Base-by-base conservation (phyloP, 2,797 vertebrate species). In the Sebastes jordani region DNA sequence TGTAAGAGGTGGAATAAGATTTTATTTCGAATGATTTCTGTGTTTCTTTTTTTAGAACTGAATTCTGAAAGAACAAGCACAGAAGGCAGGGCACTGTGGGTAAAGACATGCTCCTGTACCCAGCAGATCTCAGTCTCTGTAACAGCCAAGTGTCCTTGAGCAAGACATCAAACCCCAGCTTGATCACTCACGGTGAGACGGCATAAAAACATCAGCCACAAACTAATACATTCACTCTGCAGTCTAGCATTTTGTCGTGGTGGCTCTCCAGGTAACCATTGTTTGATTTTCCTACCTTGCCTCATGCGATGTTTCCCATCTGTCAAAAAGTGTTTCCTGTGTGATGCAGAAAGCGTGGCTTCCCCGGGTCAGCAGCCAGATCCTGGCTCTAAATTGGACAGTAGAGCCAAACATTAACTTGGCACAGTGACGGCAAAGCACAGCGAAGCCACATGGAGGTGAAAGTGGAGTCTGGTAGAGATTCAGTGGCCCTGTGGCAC, bases 141-240 rank as follows among this genome's bases (percentile, higher is more conserved):
- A 27, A 22, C 56, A 56, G 56, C 63, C 55, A 25, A 23, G 23
- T 22, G 65, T 80, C 73, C 73, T 54, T 71, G 73, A 76, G 61
- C 54, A 38, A 58, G 22, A 42, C 70, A 65, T 70, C 16, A 25
- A 29, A 49, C 29, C 13, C 5, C 34, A 55, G 55, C 42, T 58
- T 11, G 30, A 61, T 55, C 10, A 4, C n/a, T 30, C 68, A 27
- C 2, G 0, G 20, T 2, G 58, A 68, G 63, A 23, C 72, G 1
- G 58, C 59, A 30, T 11, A 14, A 52, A 23, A 38, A 59, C 54
- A 71, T 66, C 32, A 59, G n/a, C 8, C 4, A 22, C n/a, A 62
- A 46, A 52, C 22, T 46, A 2, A 11, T 18, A 60, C 1, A 25
- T 14, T 30, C 56, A 27, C 54, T 4, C n/a, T 6, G 34, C 29